A percentile compares a stretch with the other conserved stretches of the same genome.
Evolutionary conservation across 1,140 invertebrate species (phyloP).

Genomic region (Condylostylus longicornis): DNA sequence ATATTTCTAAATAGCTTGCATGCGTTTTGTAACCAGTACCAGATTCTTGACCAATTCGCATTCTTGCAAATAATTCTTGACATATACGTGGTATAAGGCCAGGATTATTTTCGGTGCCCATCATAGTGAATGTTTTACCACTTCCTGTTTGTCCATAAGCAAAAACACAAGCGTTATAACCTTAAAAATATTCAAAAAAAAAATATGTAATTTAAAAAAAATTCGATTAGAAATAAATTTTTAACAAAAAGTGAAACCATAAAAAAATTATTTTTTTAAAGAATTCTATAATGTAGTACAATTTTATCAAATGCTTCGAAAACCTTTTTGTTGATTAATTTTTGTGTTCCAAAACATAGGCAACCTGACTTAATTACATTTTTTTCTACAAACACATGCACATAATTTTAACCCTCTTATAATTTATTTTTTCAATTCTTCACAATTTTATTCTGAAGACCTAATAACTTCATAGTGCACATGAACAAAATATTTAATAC

Average conservation of each 20-base stretch:
- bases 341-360: too few relatives aligned
- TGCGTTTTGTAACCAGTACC: constrained; percentile 70
- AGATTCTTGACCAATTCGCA: constrained; percentile 60
- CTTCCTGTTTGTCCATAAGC: constrained; percentile 68
- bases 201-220: background rate
- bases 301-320: background rate
- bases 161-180: constrained; percentile 96
- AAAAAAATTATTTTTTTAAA: background rate
- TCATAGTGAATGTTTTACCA: constrained; percentile 97
- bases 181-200: constrained; percentile 34
- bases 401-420: too few relatives aligned
- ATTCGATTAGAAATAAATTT: background rate
- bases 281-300: constrained; percentile 6
- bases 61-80: constrained; percentile 56
- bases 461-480: too few relatives aligned
- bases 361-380: too few relatives aligned
- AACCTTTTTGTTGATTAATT: too few relatives aligned
- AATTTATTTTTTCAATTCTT: too few relatives aligned
- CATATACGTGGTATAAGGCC: constrained; percentile 80
- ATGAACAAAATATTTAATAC: too few relatives aligned
- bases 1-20: constrained; percentile 81
- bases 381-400: too few relatives aligned
- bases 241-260: constrained; percentile 6
- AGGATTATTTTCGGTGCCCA: constrained; percentile 71
- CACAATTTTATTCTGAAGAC: too few relatives aligned